Evolutionary conservation across 1,140 invertebrate species (phyloP), one percentile per base, ranked within the genome.

Genomic region (Megathymus violae): DNA sequence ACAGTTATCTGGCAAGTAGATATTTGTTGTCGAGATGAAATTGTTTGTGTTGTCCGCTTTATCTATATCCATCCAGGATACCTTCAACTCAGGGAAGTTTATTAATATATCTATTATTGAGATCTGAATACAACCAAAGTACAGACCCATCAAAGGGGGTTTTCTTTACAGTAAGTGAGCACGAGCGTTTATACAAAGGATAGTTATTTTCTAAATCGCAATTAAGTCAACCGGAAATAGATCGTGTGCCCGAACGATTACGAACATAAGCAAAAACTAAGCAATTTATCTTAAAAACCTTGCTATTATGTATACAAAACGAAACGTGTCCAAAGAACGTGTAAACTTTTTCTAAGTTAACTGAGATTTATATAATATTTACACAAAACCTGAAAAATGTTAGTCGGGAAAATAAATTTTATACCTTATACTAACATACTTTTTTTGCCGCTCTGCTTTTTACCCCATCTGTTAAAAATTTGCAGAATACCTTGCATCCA

Each of bases 191-290:
- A 7, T 31, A 31, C 9, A 7, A 1, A 7, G 9, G 9, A 31
- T 5, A 22, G n/a, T n/a, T 5, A 9, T 31, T 4, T 31, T 31
- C 27, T 31, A 31, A 19, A 51, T 2, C 40, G n/a, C 50, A 14
- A 11, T 54, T 38, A 54, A 54, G 3, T 41, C 36, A 54, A 41
- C 50, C 50, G 50, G 50, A 54, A 54, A 54, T 54, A 41, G 14
- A 54, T 54, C 50, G 50, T 54, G 50, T 54, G 50, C 50, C 50
- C 34, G 14, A 54, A 41, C 36, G 50, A 54, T 54, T 54, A 54
- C 50, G 50, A 19, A 27, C 19, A 14, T 17, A 15, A 4, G 50
- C 11, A 54, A 54, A 54, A 54, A 54, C 50, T 27, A 11, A 41
- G 15, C 50, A 54, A 36, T 54, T 54, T 41, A 41, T 3, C 34